phyloP scores from a whole-genome alignment of 2,888 invertebrate species.

The Drosophila ochracea region DNA sequence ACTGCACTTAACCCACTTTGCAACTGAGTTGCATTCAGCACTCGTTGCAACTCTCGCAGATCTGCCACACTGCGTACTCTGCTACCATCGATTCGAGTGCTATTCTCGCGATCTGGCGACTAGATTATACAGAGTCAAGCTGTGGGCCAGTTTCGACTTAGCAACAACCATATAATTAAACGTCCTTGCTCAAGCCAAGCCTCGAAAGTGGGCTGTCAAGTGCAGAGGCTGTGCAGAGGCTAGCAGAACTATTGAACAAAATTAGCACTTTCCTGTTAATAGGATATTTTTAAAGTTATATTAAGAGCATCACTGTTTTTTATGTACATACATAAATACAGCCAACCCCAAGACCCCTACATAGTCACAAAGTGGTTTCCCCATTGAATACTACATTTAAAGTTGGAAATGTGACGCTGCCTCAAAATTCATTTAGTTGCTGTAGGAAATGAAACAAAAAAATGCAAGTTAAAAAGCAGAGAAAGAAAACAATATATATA shows the following conservation, averaged over 20 bases:
- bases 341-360: background rate
- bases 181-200: constrained; percentile 45
- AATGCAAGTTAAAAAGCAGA: background rate
- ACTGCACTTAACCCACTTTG: constrained; percentile 69
- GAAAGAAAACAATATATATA: background rate
- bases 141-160: constrained; percentile 21
- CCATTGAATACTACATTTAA: background rate
- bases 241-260: background rate
- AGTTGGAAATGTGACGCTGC: no score
- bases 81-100: constrained; percentile 63
- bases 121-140: constrained; percentile 40
- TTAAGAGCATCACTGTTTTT: background rate
- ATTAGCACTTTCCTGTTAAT: background rate
- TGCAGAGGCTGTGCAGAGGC: constrained; percentile 9
- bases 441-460: background rate
- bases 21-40: constrained; percentile 23
- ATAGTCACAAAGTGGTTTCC: no score
- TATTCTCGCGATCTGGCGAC: constrained; percentile 40
- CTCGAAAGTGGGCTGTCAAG: constrained; percentile 25
- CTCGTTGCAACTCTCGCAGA: constrained; percentile 29
- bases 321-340: no score
- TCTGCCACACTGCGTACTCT: constrained; percentile 56
- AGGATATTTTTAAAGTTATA: background rate
- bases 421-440: no score
- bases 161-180: constrained; percentile 36